Percentiles rank a stretch among this genome's conserved stretches.
Conservation (phyloP, 2,113 vertebrate species). For the Dicentrarchus labrax region DNA sequence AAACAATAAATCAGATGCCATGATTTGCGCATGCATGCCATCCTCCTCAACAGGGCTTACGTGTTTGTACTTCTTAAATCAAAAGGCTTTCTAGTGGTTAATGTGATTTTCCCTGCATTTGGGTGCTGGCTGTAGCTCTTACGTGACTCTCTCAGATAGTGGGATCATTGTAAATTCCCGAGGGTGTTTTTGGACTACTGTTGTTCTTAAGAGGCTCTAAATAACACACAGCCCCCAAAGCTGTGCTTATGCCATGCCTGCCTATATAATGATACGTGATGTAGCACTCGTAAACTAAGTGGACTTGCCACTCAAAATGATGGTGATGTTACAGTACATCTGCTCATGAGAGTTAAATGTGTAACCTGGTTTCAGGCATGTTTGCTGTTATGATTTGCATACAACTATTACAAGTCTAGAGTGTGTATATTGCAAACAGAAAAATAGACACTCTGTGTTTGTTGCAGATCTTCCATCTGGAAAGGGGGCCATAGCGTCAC, state of each 20-base stretch:
- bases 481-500: neutral
- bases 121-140: conserved; percentile 58
- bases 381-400: conserved; percentile 15
- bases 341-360: conserved; percentile 42
- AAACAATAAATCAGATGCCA: conserved; percentile 71
- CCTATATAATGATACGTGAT: conserved; percentile 38
- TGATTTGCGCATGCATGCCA: conserved; percentile 49
- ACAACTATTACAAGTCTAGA: neutral
- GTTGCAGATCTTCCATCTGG: conserved; percentile 17
- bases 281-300: conserved; percentile 34
- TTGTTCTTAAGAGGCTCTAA: conserved; percentile 71
- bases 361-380: conserved; percentile 23
- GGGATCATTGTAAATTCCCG: conserved; percentile 66
- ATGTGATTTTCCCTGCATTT: conserved; percentile 73
- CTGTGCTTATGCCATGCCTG: conserved; percentile 47
- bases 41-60: conserved; percentile 38
- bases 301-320: conserved; percentile 28
- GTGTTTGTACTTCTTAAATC: conserved; percentile 66
- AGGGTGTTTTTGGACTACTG: conserved; percentile 70
- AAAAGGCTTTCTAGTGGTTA: conserved; percentile 66
- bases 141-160: conserved; percentile 64
- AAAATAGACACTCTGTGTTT: conserved; percentile 7
- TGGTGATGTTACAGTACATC: neutral
- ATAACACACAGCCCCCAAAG: conserved; percentile 55
- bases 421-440: neutral